These are phyloP conservation scores for Sarcophaga carnaria DNA, from an alignment of 2,888 invertebrate species.

Conservation along the genomic window DNA sequence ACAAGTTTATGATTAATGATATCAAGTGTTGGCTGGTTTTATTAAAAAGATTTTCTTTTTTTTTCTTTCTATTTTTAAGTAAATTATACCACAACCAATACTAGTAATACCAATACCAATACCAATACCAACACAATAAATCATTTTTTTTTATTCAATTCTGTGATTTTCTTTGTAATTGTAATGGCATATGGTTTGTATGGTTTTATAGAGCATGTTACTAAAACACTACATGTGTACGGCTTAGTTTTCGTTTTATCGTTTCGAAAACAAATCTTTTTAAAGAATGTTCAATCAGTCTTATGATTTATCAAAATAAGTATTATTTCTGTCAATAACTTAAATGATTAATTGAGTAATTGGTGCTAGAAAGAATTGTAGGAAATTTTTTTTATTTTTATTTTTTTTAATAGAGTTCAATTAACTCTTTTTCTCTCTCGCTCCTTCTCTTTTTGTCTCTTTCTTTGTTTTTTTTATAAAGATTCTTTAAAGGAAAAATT, in stretches of 20 bases:
- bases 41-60: not conserved
- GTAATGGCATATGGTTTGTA: not conserved
- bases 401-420: not conserved
- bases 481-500: too few species aligned
- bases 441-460: too few species aligned
- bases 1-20: conserved; percentile 64
- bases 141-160: conserved; percentile 21
- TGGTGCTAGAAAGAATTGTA: not conserved
- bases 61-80: not conserved
- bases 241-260: not conserved
- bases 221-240: not conserved
- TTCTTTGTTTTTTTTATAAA: too few species aligned
- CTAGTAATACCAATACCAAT: not conserved
- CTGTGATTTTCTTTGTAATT: not conserved
- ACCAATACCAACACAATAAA: conserved; percentile 19
- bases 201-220: not conserved
- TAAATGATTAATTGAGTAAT: conserved; percentile 43
- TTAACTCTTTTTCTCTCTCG: not conserved
- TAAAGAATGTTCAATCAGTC: conserved; percentile 39
- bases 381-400: not conserved
- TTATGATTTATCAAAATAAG: conserved; percentile 51
- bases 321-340: conserved; percentile 19
- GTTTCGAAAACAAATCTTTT: not conserved
- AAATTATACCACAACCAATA: not conserved
- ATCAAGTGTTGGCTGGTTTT: conserved; percentile 25